These are phyloP conservation scores for Thalassaphorura encarpata DNA, from an alignment of 1,140 invertebrate genomes.

Conservation along the genomic window DNA sequence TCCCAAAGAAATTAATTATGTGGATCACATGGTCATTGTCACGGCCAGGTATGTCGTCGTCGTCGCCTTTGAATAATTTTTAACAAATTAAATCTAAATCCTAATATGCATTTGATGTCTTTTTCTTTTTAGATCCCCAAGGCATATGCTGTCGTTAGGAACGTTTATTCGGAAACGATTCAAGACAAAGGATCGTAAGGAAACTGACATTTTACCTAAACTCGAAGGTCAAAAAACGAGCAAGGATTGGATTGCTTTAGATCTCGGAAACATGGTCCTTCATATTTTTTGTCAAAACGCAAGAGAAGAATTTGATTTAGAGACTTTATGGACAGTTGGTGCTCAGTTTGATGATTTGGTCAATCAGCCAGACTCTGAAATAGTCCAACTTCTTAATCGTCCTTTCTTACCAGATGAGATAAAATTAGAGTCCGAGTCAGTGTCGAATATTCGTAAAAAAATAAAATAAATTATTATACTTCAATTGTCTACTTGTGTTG, in stretches of 20 bases:
- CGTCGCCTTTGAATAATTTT: constrained; percentile 62
- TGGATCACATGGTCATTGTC: constrained; percentile 68
- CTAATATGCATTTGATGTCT: neutral
- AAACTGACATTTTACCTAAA: constrained; percentile 55
- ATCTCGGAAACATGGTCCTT: constrained; percentile 85
- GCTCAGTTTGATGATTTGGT: constrained; percentile 61
- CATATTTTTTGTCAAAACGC: constrained; percentile 67
- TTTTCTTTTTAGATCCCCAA: constrained; percentile 37
- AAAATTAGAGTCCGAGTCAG: too few species aligned
- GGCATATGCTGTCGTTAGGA: constrained; percentile 64
- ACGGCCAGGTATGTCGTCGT: constrained; percentile 54
- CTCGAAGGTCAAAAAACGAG: constrained; percentile 61
- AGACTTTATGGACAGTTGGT: constrained; percentile 81
- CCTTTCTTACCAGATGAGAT: too few species aligned
- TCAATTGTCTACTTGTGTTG: too few species aligned
- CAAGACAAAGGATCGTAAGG: constrained; percentile 54
- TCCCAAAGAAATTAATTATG: constrained; percentile 63
- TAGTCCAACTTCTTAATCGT: constrained; percentile 19
- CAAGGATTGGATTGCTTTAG: constrained; percentile 76
- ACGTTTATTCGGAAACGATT: constrained; percentile 66
- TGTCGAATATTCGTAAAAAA: too few species aligned
- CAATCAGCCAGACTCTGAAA: constrained; percentile 36
- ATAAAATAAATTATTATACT: too few species aligned
- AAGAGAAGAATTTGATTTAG: constrained; percentile 69
- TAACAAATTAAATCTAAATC: neutral